These are phyloP conservation scores for Zosterops japonicus DNA, from an alignment of 2,113 vertebrate species.

Conservation along the genomic window DNA sequence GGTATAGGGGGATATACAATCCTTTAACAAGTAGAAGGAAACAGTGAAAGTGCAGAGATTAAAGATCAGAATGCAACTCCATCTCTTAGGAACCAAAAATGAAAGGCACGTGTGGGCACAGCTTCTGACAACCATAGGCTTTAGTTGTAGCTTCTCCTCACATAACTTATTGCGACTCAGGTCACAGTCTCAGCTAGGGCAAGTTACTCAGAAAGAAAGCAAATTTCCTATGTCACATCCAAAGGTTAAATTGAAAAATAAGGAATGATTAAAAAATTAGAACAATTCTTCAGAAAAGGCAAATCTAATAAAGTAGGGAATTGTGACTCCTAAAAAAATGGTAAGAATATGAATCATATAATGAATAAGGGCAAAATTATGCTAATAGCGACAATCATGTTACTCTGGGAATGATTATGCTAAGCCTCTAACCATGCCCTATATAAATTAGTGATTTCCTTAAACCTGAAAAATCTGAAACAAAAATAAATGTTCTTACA, in stretches of 20 bases:
- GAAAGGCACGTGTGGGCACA: not conserved
- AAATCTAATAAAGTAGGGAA: conserved; percentile 46
- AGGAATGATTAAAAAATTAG: not conserved
- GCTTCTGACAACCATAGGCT: not conserved
- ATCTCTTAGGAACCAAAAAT: not conserved
- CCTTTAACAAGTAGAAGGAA: conserved; percentile 10
- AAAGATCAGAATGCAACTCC: not conserved
- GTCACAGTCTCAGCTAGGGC: not conserved
- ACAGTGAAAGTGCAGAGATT: not conserved
- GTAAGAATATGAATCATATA: conserved; percentile 26
- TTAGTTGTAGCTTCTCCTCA: not conserved
- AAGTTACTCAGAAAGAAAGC: not conserved
- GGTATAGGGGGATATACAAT: not conserved
- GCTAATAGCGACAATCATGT: conserved; percentile 19
- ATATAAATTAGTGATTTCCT: conserved; percentile 22
- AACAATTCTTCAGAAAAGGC: conserved; percentile 28
- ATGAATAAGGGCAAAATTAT: conserved; percentile 45
- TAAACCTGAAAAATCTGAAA: conserved; percentile 22
- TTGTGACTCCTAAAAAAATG: not conserved
- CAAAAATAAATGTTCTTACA: not conserved
- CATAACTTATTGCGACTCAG: not conserved
- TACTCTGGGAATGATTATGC: conserved; percentile 36
- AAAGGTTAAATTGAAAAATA: conserved; percentile 25
- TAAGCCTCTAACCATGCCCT: conserved; percentile 20
- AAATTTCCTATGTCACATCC: not conserved